Percentiles rank a stretch among this genome's conserved stretches.
Evolutionary conservation across 2,113 vertebrate genomes (phyloP).

Genomic region (Indicator indicator): DNA sequence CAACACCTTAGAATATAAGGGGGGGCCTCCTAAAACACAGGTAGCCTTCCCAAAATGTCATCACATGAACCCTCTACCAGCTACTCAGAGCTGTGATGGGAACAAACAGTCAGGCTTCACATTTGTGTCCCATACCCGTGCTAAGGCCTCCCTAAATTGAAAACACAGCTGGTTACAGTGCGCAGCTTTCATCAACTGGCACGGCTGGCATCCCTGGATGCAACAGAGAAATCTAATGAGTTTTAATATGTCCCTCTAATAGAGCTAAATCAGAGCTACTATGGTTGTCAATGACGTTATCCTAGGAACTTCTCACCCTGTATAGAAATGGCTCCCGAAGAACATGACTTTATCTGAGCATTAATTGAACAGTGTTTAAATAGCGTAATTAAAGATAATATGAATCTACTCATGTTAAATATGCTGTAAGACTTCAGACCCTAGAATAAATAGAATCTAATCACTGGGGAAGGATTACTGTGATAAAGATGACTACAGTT

Average conservation of each 20-base stretch:
- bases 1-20: background rate
- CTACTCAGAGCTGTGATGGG: background rate
- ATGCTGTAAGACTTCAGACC: conserved; percentile 51
- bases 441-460: conserved; percentile 56
- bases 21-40: background rate
- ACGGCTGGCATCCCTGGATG: conserved; percentile 3
- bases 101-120: background rate
- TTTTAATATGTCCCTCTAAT: conserved; percentile 36
- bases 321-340: conserved; percentile 31
- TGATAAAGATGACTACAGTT: conserved; percentile 53
- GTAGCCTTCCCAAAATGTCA: background rate
- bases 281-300: conserved; percentile 30
- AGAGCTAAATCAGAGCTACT: conserved; percentile 26
- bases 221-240: conserved; percentile 39
- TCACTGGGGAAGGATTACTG: conserved; percentile 52
- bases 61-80: background rate
- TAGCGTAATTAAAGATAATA: conserved; percentile 62
- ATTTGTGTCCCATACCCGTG: background rate
- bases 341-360: conserved; percentile 36
- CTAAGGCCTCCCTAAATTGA: background rate
- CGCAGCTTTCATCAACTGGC: background rate
- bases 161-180: conserved; percentile 12
- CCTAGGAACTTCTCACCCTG: conserved; percentile 29
- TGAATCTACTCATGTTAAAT: conserved; percentile 45
- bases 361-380: conserved; percentile 47